phyloP scores from a whole-genome alignment of 2,113 vertebrate species.

The Alouatta palliata region DNA sequence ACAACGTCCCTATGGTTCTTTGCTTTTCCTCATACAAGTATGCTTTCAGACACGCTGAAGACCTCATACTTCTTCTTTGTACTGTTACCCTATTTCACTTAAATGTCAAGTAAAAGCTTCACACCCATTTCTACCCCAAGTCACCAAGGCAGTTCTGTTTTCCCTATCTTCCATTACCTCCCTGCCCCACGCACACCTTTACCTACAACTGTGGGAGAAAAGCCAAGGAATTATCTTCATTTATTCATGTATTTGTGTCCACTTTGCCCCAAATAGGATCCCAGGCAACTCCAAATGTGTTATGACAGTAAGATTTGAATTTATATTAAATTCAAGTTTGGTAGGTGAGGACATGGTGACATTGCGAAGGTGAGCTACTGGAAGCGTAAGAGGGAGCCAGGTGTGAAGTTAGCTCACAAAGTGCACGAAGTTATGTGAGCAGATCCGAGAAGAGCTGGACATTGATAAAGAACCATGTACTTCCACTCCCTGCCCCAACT shows the following conservation, averaged over 20 bases:
- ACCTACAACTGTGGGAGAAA: not conserved
- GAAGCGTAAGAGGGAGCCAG: not conserved
- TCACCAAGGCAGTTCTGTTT: not conserved
- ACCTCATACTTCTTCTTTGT: not conserved
- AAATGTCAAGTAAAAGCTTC: not conserved
- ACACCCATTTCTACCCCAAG: not conserved
- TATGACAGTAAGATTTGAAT: not conserved
- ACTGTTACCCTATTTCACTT: not conserved
- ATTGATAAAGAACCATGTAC: not conserved
- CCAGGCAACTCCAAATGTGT: not conserved
- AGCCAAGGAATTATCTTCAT: not conserved
- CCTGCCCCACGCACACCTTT: rapidly evolving
- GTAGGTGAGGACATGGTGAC: not conserved
- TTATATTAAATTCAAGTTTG: not conserved
- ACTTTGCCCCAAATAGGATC: not conserved
- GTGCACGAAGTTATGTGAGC: not conserved
- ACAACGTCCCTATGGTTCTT: not conserved
- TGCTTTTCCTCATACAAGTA: not conserved
- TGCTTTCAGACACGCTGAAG: not conserved
- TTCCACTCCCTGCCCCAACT: not conserved
- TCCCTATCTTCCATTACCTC: not conserved
- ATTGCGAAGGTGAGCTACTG: not conserved
- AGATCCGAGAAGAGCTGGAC: not conserved
- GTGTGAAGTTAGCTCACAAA: too few relatives aligned
- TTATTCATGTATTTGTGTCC: not conserved